Evolutionary conservation across 1,140 invertebrate genomes (phyloP), one percentile per base, ranked within the genome.

Genomic region (Choristoneura fumiferana): DNA sequence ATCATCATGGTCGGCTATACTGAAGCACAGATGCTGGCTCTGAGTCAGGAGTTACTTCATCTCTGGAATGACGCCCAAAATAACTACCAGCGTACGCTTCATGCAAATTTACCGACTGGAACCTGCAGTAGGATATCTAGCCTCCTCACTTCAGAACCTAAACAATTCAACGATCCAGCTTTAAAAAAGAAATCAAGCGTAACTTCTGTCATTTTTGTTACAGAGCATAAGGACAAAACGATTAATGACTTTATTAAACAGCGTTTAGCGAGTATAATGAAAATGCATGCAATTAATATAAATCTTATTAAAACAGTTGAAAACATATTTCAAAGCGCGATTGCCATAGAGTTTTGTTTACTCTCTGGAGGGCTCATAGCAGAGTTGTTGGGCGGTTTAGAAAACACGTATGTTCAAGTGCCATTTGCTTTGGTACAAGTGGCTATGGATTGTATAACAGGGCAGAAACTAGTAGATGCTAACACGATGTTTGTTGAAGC

Each of bases 381-480:
- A 8, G 77, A 77, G 54, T 54, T 82, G 8, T 60, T 85, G 0
- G 80, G 78, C 8, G 77, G 74, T 0, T 39, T 85, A 38, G 74
- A 83, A 54, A 80, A 85, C n/a, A 83, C 78, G 0, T 82, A 73
- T 57, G 18, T 85, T 3, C 54, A 81, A 54, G 8, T 81, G 4
- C 78, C 80, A 0, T 83, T 71, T 57, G 66, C 72, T 1, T 54
- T 83, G 5, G 57, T 74, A 0, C 63, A 70, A 49, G 65, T 83
- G 13, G 64, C 57, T 8, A 76, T 81, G 54, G 74, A 81, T 34
- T 81, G 73, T 45, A 54, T 69, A 1, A 58, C 66, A 3, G 80
- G 80, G 0, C 80, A 83, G 39, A 69, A 67, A n/a, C 12, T 82
- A 1, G 70, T 75, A n/a, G 79, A 82, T 38, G 73, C 79, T 0